phyloP scores from a whole-genome alignment of 2,888 invertebrate genomes.

The Eustalomyia histrio region DNA sequence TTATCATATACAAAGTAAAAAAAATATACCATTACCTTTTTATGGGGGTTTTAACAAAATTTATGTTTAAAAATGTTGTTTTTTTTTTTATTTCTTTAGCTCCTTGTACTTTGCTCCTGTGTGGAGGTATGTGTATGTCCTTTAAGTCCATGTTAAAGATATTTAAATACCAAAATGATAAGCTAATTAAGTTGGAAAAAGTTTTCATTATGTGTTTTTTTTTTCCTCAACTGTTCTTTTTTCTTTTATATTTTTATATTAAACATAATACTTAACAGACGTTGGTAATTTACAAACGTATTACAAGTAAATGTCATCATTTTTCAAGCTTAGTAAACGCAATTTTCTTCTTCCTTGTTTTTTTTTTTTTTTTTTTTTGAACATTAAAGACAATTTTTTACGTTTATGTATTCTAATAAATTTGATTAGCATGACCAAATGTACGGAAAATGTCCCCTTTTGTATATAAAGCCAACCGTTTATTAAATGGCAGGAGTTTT shows the following conservation, averaged over 20 bases:
- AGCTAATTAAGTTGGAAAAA: conserved; percentile 72
- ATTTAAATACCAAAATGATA: conserved; percentile 70
- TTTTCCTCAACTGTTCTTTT: conserved; percentile 18
- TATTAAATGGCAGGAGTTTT: conserved; percentile 2
- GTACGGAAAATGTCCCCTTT: conserved; percentile 19
- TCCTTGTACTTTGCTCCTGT: conserved; percentile 1
- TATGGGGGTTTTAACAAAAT: conserved; percentile 29
- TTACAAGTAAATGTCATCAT: conserved; percentile 71
- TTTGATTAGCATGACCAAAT: conserved; percentile 57
- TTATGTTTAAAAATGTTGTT: conserved; percentile 50
- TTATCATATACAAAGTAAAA: conserved; percentile 15
- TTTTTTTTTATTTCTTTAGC: conserved; percentile 7
- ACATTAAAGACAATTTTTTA: conserved; percentile 15
- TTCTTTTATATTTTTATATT: conserved; percentile 21
- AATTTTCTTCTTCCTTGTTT: conserved; percentile 10
- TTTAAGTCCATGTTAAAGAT: conserved; percentile 29
- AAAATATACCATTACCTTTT: conserved; percentile 36
- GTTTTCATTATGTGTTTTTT: conserved; percentile 15
- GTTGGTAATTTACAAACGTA: conserved; percentile 70
- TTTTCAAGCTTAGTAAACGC: conserved; percentile 61
- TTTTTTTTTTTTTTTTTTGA: conserved; percentile 10
- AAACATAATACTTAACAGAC: conserved; percentile 51
- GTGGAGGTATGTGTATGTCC: neutral
- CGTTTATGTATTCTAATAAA: conserved; percentile 52
- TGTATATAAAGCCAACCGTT: conserved; percentile 1